Conservation (phyloP, 2,888 invertebrate genomes). For the Cartodere bifasciata region DNA sequence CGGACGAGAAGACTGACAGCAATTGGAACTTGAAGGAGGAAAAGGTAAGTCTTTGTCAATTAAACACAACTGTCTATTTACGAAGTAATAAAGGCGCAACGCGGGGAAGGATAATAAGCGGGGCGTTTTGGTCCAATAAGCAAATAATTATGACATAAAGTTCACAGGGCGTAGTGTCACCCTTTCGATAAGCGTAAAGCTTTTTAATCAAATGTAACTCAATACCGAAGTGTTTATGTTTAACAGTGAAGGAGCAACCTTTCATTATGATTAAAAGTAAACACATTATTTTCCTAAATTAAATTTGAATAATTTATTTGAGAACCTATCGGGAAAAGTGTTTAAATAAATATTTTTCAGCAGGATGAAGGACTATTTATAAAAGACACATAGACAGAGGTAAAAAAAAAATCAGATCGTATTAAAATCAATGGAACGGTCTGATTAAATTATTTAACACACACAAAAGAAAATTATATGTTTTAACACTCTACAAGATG, state of each 20-base stretch:
- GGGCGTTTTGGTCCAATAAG: too few species aligned
- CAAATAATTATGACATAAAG: constrained; percentile 7
- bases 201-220: constrained; percentile 36
- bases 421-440: too few species aligned
- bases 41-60: constrained; percentile 32
- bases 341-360: constrained; percentile 5
- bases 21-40: constrained; percentile 40
- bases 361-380: too few species aligned
- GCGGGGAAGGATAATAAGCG: too few species aligned
- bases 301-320: constrained; percentile 33
- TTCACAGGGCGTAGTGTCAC: constrained; percentile 6
- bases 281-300: constrained; percentile 32
- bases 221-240: constrained; percentile 33
- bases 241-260: constrained; percentile 29
- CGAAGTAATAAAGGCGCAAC: too few species aligned
- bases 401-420: too few species aligned
- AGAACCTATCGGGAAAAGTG: constrained; percentile 18
- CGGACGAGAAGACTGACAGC: constrained; percentile 53
- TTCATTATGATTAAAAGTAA: constrained; percentile 37
- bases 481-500: too few species aligned
- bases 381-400: too few species aligned
- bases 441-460: too few species aligned
- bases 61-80: not conserved
- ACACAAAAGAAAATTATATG: too few species aligned
- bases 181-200: constrained; percentile 30